Percentiles rank a stretch among this genome's conserved stretches.
Conservation (phyloP, 2,113 vertebrate genomes). For the Pipa parva region DNA sequence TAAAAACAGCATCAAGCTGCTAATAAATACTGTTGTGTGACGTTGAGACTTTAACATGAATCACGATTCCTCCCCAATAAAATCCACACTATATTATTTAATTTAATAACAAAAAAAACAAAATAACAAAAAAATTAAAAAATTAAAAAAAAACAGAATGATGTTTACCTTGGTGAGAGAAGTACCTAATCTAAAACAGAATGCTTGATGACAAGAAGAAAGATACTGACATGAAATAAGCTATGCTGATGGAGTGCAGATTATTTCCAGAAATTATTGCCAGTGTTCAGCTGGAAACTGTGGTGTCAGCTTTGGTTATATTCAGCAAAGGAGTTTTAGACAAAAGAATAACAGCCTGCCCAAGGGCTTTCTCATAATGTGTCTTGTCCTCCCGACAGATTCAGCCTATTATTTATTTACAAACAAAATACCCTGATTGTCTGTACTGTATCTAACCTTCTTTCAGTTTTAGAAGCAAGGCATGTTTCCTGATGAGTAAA, state of each 20-base stretch:
- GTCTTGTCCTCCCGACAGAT: conserved; percentile 19
- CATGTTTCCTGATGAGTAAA: conserved; percentile 26
- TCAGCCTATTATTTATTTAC: conserved; percentile 32
- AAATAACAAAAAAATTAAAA: too few relatives aligned
- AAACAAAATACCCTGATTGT: conserved; percentile 20
- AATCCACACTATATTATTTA: too few relatives aligned
- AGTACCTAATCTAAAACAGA: not conserved
- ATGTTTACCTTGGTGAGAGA: too few relatives aligned
- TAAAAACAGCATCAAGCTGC: too few relatives aligned
- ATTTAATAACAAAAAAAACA: too few relatives aligned
- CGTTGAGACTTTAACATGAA: too few relatives aligned
- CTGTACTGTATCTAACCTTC: conserved; percentile 10
- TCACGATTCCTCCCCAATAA: too few relatives aligned
- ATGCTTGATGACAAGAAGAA: conserved; percentile 10
- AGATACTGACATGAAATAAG: conserved; percentile 6
- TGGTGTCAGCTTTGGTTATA: conserved; percentile 30
- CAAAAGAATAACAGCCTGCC: conserved; percentile 34
- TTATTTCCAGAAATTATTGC: conserved; percentile 31
- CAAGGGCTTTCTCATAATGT: conserved; percentile 24
- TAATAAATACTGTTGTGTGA: too few relatives aligned
- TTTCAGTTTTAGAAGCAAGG: conserved; percentile 20
- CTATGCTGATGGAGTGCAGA: conserved; percentile 18
- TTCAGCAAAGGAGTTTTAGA: conserved; percentile 32
- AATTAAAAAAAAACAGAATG: too few relatives aligned
- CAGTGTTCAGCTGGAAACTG: conserved; percentile 24